These are phyloP conservation scores for Phoxinus dragarum DNA, from an alignment of 2,797 vertebrate species.

Conservation along the genomic window DNA sequence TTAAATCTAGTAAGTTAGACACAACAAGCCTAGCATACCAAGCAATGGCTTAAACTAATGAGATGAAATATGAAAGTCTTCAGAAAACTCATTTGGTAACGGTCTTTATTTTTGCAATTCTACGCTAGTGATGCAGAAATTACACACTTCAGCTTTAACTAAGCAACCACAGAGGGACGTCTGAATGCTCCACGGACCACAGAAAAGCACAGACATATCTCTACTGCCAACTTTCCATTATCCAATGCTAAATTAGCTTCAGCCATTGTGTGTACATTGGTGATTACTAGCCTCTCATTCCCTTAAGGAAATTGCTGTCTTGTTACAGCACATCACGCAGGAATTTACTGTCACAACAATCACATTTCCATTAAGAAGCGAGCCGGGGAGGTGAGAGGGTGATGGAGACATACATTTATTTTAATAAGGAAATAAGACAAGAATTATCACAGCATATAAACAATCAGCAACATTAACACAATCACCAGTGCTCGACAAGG, in stretches of 20 bases:
- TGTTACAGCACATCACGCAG: constrained; percentile 62
- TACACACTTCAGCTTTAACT: constrained; percentile 1
- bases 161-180: neutral
- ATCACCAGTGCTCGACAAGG: neutral
- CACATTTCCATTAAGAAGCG: constrained; percentile 67
- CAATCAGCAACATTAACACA: constrained; percentile 12
- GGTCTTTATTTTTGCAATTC: neutral
- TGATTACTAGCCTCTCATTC: constrained; percentile 51
- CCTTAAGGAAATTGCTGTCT: constrained; percentile 60
- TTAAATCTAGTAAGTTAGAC: neutral
- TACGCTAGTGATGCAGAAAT: neutral
- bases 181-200: neutral
- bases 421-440: constrained; percentile 28
- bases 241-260: constrained; percentile 33
- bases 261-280: constrained; percentile 14
- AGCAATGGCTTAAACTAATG: neutral
- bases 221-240: neutral
- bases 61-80: neutral
- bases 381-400: constrained; percentile 65
- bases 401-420: constrained; percentile 50
- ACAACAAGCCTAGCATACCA: neutral
- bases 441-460: constrained; percentile 15
- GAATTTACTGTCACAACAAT: constrained; percentile 62
- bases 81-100: neutral
- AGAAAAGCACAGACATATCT: neutral